Evolutionary conservation across 2,113 vertebrate genomes (phyloP), one percentile per base, ranked within the genome.

Genomic region (Pseudopipra pipra): DNA sequence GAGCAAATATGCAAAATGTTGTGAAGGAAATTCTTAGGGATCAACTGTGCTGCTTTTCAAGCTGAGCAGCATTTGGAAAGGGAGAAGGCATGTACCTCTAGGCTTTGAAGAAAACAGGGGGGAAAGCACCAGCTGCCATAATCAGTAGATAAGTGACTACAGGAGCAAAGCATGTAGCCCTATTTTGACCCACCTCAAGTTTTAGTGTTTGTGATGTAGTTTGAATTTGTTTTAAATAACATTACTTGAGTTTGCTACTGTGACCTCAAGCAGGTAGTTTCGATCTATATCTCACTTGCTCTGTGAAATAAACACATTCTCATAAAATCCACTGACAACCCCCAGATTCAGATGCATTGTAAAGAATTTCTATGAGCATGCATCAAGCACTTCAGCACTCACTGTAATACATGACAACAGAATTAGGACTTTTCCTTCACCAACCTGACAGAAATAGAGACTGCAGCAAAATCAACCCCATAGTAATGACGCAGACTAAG

Each of bases 21-120:
- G 68, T 46, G 54, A 70, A 95, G 92, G 96, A 97, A 96, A 96
- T 97, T 81, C 90, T 96, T 87, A 54, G 31, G 79, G 88, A 94
- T 96, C 83, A 96, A 66, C 73, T 92, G 77, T 95, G 56, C 80
- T 87, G 54, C 52, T 81, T 93, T 92, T 86, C 65, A 87, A 61
- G 41, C 17, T 68, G 52, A 90, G 25, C 39, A 92, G 47, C 56
- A 66, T 78, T 92, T 92, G 47, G 44, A 68, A 93, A 85, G 37
- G 62, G 56, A 82, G 71, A 87, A 93, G 31, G 44, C 41, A 75
- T 52, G 65, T 89, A 59, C 23, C 65, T 90, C 52, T 21, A 81
- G 83, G 41, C 52, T 86, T 85, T 89, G 83, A 78, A 81, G 41
- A 75, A 74, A 89, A 72, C 3, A 39, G 37, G 30, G 20, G 44